phyloP scores from a whole-genome alignment of 2,113 vertebrate species.

The Oenanthe melanoleuca region DNA sequence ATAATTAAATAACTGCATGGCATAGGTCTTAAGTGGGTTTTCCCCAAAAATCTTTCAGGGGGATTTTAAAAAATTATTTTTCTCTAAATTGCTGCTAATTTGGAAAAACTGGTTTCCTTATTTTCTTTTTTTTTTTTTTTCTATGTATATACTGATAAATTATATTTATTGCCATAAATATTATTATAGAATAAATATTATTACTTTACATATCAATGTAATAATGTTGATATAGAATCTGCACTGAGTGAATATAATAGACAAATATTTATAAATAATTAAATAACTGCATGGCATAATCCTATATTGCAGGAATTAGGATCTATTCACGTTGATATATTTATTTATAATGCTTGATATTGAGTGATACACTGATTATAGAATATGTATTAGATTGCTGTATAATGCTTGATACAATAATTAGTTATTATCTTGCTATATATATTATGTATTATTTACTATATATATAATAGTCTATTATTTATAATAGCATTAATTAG shows the following conservation, averaged over 20 bases:
- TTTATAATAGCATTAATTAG: neutral
- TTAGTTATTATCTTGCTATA: neutral
- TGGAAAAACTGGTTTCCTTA: neutral
- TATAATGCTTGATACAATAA: neutral
- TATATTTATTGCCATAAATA: neutral
- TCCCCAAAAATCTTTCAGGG: neutral
- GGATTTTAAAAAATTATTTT: fast-evolving
- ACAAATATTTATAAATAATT: neutral
- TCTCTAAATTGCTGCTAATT: neutral
- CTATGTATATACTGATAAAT: fast-evolving
- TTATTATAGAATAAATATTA: too few relatives aligned
- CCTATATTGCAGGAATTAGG: neutral
- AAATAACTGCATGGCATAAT: neutral
- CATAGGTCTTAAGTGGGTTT: too few relatives aligned
- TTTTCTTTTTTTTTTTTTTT: neutral
- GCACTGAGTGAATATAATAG: neutral
- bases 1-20: neutral
- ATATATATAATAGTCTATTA: neutral
- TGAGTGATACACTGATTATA: neutral
- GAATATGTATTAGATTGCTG: neutral
- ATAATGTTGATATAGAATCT: fast-evolving
- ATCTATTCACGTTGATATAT: neutral
- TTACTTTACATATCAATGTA: too few relatives aligned
- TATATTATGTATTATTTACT: neutral
- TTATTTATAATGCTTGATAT: neutral